Base-by-base conservation (phyloP, 2,113 vertebrate genomes). In the Dunckerocampus dactyliophorus region DNA sequence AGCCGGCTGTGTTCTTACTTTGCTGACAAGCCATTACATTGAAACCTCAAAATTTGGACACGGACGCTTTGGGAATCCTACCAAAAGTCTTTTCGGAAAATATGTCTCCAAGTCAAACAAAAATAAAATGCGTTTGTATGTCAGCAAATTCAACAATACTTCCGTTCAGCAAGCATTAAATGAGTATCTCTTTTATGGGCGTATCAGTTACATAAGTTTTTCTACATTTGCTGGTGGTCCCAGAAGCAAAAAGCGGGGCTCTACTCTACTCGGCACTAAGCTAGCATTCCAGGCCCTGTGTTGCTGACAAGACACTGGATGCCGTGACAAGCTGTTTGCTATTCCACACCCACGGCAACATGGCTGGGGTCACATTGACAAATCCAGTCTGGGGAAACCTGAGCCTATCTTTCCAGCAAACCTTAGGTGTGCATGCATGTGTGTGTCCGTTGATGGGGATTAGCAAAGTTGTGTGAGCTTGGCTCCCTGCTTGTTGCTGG, bases 311-410 rank as follows among this genome's bases (percentile, higher is more conserved):
- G 67, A 72, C 62, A 31, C 60, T 63, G 62, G 71, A 69, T 79
- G 62, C 71, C 60, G 62, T 69, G 83, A 86, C 76, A 79, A 82
- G 65, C 73, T 79, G 72, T 81, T 83, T 82, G 81, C 82, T 85
- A 79, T 83, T 82, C 74, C 45, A 46, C 67, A 69, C 57, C 74
- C 74, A 67, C 72, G 75, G 78, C 76, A 65, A 74, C 76, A 47
- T 52, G 66, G 71, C 67, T n/a, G 47, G 70, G 83, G 84, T 88
- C 85, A 83, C 79, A 61, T 63, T 76, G 81, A 81, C 75, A 80
- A 82, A 74, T 66, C 67, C 71, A 67, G 59, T 60, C 71, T 63
- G 60, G 67, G 62, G 81, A 81, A 85, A 89, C 81, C 69, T 67
- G 73, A 83, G 78, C 75, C 75, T 72, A 77, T 83, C 83, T 83